These are phyloP conservation scores for Caenorhabditis imperialis DNA, from an alignment of 2,888 invertebrate genomes.

Conservation along the genomic window DNA sequence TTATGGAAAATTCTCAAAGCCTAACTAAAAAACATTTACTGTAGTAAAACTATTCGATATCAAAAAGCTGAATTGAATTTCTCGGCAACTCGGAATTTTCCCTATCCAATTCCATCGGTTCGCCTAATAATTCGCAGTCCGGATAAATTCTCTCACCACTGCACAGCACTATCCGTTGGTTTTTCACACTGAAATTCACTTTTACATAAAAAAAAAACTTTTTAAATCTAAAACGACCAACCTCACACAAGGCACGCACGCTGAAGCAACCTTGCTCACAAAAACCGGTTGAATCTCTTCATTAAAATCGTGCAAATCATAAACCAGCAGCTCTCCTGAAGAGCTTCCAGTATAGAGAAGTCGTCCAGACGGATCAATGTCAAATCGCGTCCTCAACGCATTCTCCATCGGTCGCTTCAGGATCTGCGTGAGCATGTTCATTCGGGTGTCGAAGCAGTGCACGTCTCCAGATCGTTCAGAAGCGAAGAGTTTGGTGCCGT, in stretches of 20 bases:
- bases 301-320: conserved; percentile 17
- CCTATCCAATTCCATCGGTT: not conserved
- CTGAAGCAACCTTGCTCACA: conserved; percentile 2
- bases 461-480: conserved; percentile 53
- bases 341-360: conserved; percentile 44
- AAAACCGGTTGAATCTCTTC: conserved; percentile 27
- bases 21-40: no score
- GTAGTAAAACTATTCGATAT: conserved; percentile 23
- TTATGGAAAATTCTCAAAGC: no score
- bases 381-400: conserved; percentile 34
- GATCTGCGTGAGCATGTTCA: conserved; percentile 32
- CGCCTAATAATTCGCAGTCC: not conserved
- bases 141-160: conserved; percentile 37
- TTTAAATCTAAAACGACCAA: not conserved
- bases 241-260: conserved; percentile 48
- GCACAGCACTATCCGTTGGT: conserved; percentile 14
- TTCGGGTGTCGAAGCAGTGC: conserved; percentile 48
- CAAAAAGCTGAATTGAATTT: conserved; percentile 42
- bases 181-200: conserved; percentile 6
- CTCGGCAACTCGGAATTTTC: conserved; percentile 1
- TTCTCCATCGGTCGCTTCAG: conserved; percentile 36
- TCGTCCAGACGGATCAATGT: conserved; percentile 24
- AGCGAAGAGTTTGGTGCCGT: conserved; percentile 35
- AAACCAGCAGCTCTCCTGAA: conserved; percentile 30
- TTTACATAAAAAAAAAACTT: not conserved